phyloP scores from a whole-genome alignment of 2,113 vertebrate species.

The Lepidothrix coronata region DNA sequence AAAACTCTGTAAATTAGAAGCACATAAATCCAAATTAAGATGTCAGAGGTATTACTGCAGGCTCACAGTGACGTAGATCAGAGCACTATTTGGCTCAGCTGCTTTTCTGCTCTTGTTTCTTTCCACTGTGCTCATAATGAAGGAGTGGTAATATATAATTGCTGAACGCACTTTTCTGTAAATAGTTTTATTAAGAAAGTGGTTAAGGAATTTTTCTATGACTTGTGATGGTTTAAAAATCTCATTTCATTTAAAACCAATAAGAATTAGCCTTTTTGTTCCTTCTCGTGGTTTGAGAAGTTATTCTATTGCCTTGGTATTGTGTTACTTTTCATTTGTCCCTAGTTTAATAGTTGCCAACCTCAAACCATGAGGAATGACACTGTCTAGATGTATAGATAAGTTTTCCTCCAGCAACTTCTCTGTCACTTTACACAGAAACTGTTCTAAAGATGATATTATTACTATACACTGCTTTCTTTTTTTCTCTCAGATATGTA shows the following conservation, averaged over 20 bases:
- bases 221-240: neutral
- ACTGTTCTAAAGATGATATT: neutral
- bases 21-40: neutral
- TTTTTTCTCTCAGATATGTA: neutral
- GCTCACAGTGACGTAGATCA: neutral
- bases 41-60: neutral
- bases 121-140: neutral
- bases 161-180: neutral
- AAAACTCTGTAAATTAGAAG: neutral
- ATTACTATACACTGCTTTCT: neutral
- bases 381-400: neutral
- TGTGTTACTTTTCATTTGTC: neutral
- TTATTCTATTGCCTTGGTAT: neutral
- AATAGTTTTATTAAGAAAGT: neutral
- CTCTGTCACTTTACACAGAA: neutral
- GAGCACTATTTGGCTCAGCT: neutral
- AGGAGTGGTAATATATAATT: neutral
- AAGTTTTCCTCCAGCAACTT: neutral
- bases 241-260: neutral
- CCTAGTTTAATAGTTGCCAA: neutral
- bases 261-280: neutral
- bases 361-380: neutral
- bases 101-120: neutral
- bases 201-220: neutral
- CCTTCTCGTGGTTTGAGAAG: neutral